A percentile compares a stretch with the other conserved stretches of the same genome.
Evolutionary conservation across 2,797 vertebrate genomes (phyloP).

Genomic region (Syndactyla subalaris): DNA sequence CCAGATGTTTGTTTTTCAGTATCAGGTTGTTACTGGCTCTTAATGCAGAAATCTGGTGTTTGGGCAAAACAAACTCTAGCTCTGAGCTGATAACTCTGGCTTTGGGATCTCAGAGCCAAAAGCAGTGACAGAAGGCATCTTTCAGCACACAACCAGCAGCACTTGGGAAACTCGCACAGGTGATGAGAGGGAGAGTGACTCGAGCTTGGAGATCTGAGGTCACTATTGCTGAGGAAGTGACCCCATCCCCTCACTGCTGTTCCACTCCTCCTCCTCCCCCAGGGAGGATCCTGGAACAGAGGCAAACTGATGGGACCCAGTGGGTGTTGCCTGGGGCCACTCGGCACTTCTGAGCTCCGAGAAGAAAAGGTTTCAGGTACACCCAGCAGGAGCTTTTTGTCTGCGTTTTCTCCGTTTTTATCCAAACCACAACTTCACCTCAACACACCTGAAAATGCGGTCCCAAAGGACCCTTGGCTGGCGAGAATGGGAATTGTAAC

Average conservation of each 20-base stretch:
- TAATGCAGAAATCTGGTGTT: not conserved
- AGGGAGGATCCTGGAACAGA: not conserved
- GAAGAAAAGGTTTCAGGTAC: not conserved
- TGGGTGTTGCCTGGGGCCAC: not conserved
- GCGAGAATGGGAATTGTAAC: not conserved
- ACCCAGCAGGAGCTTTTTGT: not conserved
- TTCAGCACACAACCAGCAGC: not conserved
- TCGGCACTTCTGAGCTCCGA: not conserved
- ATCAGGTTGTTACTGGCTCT: not conserved
- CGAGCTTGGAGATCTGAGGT: not conserved
- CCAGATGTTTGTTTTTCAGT: not conserved
- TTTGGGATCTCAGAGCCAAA: fast-evolving
- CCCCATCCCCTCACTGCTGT: not conserved
- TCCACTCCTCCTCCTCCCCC: not conserved
- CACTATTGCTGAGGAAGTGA: not conserved
- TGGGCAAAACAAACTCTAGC: not conserved
- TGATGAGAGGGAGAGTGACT: not conserved
- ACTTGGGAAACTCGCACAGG: not conserved
- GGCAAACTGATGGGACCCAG: not conserved
- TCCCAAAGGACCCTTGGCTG: not conserved
- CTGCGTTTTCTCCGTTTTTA: not conserved
- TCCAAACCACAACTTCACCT: not conserved
- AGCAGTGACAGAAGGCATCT: not conserved
- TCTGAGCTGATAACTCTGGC: not conserved
- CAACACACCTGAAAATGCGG: not conserved